Evolutionary conservation across 1,140 invertebrate genomes (phyloP), one percentile per base, ranked within the genome.

Genomic region (Potamilus streckersoni): DNA sequence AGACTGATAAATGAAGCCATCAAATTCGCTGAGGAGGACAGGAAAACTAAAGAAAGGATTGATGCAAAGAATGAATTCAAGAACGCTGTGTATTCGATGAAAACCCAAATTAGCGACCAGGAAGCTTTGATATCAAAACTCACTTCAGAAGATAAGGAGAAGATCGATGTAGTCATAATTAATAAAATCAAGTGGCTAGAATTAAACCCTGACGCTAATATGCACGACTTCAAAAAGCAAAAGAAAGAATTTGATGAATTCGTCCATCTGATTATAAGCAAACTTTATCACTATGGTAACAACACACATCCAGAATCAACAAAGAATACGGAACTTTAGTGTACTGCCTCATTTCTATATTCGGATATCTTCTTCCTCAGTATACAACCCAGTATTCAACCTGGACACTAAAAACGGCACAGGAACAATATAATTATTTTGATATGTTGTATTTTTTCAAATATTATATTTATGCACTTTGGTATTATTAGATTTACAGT

Each of bases 1-100:
- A 93, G 96, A 60, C 99, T 99, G 98, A 97, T 99, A 85, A 89
- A 88, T 88, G 98, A 99, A 85, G 97, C 97, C 6, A 98, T 99
- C 91, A 97, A 97, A 88, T 99, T 99, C 90, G 97, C 97, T 31
- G 97, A 99, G 86, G 98, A 99, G 81, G 98, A 99, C 89, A 98
- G 98, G 91, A 97, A 84, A 71, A 68, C 85, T 11, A 99, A 99
- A 91, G 98, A 99, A 89, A 92, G 94, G 66, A 97, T 99, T 1
- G 98, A 99, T 87, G 94, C 97, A 0, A 93, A 97, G 67, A 92
- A 92, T 82, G 90, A 91, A 69, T 91, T 99, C 27, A 98, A 99
- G 91, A 97, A 57, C 16, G 60, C 65, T 2, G 65, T 78, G 19
- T 99, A 99, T 89, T 79, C 96, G 8, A 92, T 99, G 31, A 99